Evolutionary conservation across 2,888 invertebrate genomes (phyloP).

Genomic region (Molanna angustata): DNA sequence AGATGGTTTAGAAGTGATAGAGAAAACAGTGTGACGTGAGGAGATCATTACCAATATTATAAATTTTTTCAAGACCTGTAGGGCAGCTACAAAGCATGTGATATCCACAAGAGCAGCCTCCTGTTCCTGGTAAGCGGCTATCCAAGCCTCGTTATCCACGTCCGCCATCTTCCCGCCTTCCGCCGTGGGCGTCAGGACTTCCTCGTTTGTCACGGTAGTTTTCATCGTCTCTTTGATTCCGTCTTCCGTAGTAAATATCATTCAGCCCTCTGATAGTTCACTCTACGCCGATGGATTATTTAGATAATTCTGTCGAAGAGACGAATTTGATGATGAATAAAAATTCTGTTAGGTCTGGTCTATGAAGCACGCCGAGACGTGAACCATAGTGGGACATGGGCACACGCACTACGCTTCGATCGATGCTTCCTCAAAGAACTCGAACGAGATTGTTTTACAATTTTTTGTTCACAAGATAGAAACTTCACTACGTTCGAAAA

Average conservation of each 20-base stretch:
- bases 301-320: conserved; percentile 15
- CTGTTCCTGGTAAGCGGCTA: conserved; percentile 22
- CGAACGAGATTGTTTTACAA: background rate
- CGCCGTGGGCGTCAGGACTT: conserved; percentile 9
- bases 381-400: conserved; percentile 17
- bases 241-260: background rate
- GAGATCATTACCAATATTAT: background rate
- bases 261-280: background rate
- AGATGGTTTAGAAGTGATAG: too few relatives aligned
- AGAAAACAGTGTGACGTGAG: too few relatives aligned
- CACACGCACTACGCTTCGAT: too few relatives aligned
- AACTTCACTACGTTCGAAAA: too few relatives aligned
- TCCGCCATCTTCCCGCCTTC: conserved; percentile 6
- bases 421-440: conserved; percentile 7
- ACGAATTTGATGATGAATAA: conserved; percentile 11
- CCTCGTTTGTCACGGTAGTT: conserved; percentile 10
- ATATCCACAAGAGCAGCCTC: conserved; percentile 28
- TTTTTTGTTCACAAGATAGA: conserved; percentile 6
- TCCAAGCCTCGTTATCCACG: conserved; percentile 9
- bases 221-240: conserved; percentile 8
- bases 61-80: conserved; percentile 28
- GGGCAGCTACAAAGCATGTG: conserved; percentile 25
- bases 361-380: conserved; percentile 11
- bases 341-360: conserved; percentile 7
- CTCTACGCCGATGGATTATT: conserved; percentile 8